A percentile compares a stretch with the other conserved stretches of the same genome.
Evolutionary conservation across 2,113 vertebrate genomes (phyloP).

Genomic region (Saccopteryx bilineata): DNA sequence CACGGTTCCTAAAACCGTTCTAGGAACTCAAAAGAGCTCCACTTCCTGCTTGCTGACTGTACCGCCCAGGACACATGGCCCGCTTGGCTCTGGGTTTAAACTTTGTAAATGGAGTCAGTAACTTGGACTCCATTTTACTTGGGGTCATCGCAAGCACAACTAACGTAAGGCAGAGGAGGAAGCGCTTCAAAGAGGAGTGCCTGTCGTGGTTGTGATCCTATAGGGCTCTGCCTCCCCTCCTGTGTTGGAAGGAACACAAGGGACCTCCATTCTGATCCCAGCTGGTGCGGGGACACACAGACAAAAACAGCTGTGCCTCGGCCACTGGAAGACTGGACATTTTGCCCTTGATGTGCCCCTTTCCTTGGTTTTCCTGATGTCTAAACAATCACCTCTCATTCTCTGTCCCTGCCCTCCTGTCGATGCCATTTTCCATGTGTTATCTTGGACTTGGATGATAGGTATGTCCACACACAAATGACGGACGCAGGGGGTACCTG

Average conservation of each 20-base stretch:
- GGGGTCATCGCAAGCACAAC: not conserved
- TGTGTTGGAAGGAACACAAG: not conserved
- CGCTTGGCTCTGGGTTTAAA: not conserved
- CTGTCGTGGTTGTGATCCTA: not conserved
- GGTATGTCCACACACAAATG: not conserved
- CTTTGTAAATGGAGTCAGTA: not conserved
- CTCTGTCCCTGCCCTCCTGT: accelerated
- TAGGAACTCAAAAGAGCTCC: not conserved
- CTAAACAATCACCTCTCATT: not conserved
- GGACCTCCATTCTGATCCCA: not conserved
- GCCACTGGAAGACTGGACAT: not conserved
- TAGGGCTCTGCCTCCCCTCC: not conserved
- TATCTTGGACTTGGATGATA: not conserved
- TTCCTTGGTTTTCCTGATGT: not conserved
- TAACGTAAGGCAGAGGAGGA: not conserved
- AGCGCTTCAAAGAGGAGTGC: not conserved
- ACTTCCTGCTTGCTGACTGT: not conserved
- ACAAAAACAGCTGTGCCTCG: accelerated
- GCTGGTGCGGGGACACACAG: not conserved
- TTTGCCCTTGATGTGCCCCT: not conserved
- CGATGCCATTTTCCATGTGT: accelerated
- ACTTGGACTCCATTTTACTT: not conserved
- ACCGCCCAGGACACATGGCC: not conserved
- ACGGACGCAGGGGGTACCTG: not conserved
- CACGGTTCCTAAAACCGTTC: not conserved